Conservation (phyloP, 2,888 invertebrate species). For the Rhorus exstirpatorius region DNA sequence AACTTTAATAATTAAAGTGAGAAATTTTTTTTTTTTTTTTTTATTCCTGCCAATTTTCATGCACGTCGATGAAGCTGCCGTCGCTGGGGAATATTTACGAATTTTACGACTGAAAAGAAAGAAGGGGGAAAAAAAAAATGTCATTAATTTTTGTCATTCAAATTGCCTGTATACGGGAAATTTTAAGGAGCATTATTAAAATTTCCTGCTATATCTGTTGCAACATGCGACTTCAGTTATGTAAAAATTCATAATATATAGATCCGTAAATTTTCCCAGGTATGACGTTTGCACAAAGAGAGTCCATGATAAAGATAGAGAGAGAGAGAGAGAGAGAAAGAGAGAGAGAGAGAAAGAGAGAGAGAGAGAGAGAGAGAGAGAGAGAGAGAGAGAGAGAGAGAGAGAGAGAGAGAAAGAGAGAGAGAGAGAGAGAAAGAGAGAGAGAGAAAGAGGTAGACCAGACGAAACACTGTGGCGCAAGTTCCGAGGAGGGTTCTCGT, state of each 20-base stretch:
- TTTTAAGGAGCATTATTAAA: conserved; percentile 8
- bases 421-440: conserved; percentile 25
- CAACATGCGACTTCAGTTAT: conserved; percentile 14
- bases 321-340: conserved; percentile 24
- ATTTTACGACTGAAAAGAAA: too few relatives aligned
- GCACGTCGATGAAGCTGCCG: too few relatives aligned
- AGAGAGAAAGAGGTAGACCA: conserved; percentile 68
- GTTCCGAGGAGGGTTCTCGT: conserved; percentile 77
- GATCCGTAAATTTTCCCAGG: conserved; percentile 2
- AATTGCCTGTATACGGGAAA: too few relatives aligned
- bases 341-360: conserved; percentile 60
- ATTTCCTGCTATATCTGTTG: background rate
- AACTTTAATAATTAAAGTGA: too few relatives aligned
- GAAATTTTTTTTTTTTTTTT: too few relatives aligned
- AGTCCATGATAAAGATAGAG: conserved; percentile 8
- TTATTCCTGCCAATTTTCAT: too few relatives aligned
- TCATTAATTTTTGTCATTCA: too few relatives aligned
- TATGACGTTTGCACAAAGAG: background rate
- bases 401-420: conserved; percentile 23
- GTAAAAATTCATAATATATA: conserved; percentile 19
- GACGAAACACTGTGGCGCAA: conserved; percentile 76
- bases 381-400: conserved; percentile 23
- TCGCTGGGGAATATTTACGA: background rate
- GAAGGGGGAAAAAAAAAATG: too few relatives aligned
- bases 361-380: conserved; percentile 45